Evolutionary conservation across 2,113 vertebrate species (phyloP).

Genomic region (Austrofundulus limnaeus): DNA sequence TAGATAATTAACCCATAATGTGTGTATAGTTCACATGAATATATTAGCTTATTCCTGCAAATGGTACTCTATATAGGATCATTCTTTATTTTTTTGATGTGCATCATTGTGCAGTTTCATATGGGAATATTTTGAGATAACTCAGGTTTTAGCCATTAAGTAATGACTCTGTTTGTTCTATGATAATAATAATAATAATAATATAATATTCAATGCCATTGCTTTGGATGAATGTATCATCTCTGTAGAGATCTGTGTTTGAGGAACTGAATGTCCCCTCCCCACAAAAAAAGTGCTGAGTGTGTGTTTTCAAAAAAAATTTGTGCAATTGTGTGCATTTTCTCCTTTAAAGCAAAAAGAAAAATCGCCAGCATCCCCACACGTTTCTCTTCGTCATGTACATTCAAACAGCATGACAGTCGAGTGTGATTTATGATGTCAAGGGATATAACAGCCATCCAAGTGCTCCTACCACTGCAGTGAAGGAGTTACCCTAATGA

Average conservation of each 20-base stretch:
- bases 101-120: conserved; percentile 79
- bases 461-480: conserved; percentile 34
- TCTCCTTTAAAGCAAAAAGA: conserved; percentile 42
- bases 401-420: conserved; percentile 25
- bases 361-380: conserved; percentile 14
- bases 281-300: conserved; percentile 16
- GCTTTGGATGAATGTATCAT: conserved; percentile 71
- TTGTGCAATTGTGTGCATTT: conserved; percentile 38
- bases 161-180: conserved; percentile 63
- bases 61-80: conserved; percentile 70
- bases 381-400: conserved; percentile 23
- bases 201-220: conserved; percentile 62
- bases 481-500: conserved; percentile 43
- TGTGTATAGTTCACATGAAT: conserved; percentile 71
- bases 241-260: conserved; percentile 47
- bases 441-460: conserved; percentile 71
- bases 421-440: conserved; percentile 61
- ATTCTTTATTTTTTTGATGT: conserved; percentile 77
- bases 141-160: conserved; percentile 83
- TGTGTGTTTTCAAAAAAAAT: conserved; percentile 33
- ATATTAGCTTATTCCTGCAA: conserved; percentile 79
- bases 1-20: conserved; percentile 60
- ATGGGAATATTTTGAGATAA: conserved; percentile 78
- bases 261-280: conserved; percentile 33
- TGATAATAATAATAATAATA: conserved; percentile 65